Conservation (phyloP, 1,140 invertebrate species). For the Streblospio benedicti region DNA sequence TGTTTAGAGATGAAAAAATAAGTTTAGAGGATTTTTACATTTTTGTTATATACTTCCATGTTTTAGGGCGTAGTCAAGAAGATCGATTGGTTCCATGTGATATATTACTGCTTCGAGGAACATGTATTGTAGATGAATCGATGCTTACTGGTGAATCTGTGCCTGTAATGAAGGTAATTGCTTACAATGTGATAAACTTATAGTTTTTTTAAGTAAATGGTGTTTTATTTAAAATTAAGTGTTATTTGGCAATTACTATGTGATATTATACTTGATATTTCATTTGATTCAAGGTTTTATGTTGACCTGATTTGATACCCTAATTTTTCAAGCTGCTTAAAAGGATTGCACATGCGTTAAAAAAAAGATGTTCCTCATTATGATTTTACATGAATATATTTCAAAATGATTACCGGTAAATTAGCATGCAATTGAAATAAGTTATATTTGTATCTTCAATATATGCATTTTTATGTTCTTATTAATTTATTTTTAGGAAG, state of each 20-base stretch:
- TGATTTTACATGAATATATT: too few species aligned
- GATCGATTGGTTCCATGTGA: conserved; percentile 95
- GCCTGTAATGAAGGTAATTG: conserved; percentile 91
- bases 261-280: not conserved
- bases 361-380: not conserved
- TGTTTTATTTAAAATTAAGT: not conserved
- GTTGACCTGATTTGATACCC: too few species aligned
- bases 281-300: too few species aligned
- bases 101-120: conserved; percentile 81
- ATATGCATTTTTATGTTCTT: not conserved
- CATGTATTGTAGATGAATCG: conserved; percentile 94
- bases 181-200: not conserved
- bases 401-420: too few species aligned
- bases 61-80: conserved; percentile 64
- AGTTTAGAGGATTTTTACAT: not conserved
- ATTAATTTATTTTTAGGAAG: conserved; percentile 55
- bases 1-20: too few species aligned
- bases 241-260: too few species aligned
- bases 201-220: not conserved
- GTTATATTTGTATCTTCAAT: not conserved
- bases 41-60: conserved; percentile 8
- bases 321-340: too few species aligned
- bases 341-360: too few species aligned
- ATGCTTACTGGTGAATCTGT: conserved; percentile 93
- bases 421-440: too few species aligned